Base-by-base conservation (phyloP, 1,140 invertebrate genomes). In the Agrypnia vestita region DNA sequence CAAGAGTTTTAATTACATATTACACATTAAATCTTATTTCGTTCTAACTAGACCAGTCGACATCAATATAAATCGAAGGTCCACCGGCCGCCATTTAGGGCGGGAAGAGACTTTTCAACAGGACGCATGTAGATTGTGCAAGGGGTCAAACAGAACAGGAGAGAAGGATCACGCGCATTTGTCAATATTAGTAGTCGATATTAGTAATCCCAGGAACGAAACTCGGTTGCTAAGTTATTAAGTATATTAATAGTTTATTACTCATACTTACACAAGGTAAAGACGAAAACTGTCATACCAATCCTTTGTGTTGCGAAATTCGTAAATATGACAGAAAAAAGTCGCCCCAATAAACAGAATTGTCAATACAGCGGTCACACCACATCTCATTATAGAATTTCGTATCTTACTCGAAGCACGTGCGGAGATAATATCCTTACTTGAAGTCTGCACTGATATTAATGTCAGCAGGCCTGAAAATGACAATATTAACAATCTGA, bases 361-460 rank as follows among this genome's bases (percentile, higher is more conserved):
- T 10, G 93, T 93, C 47, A 96, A 91, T 49, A 94, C 86, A 0
- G 94, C 93, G 84, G 96, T 96, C 1, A 95, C 86, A 3, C 93
- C 93, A 88, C 96, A 94, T 78, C 95, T 91, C 6, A 96, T 91
- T 55, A 97, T 97, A 13, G 94, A 96, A 78, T 94, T 92, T 73
- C 93, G 92, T 80, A 97, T 96, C 89, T 97, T 96, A 73, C 93
- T 92, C 73, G 93, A 94, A 0, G 95, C 95, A 82, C 94, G 92
- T 76, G 93, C 91, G 0, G 95, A 95, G 82, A 97, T 95, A 25
- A 97, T 93, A 81, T 96, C 94, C 78, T 93, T 93, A 78, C 95
- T 94, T 46, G 93, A 94, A 76, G 95, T 93, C 83, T 95, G 95
- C 44, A 97, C 88, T 73, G 91, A 91, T 84, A 96, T 93, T 44